Conservation (phyloP, 64 coral and sea anemone species). For the Actinia equina region DNA sequence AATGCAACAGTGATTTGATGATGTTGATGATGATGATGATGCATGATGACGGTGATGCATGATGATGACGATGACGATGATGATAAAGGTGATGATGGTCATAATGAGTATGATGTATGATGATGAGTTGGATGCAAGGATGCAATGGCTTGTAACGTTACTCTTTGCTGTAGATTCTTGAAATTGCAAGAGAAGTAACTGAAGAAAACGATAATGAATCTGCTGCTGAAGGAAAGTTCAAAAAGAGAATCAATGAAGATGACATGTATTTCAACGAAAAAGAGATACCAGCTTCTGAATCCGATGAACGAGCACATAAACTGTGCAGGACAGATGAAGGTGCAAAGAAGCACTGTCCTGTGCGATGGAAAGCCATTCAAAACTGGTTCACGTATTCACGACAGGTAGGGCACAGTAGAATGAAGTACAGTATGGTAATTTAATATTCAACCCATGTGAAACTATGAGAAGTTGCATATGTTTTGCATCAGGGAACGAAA, state of each 20-base stretch:
- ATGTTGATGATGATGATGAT: too few species aligned
- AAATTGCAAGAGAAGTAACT: slow-evolving; percentile 48
- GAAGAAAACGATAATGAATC: slow-evolving; percentile 58
- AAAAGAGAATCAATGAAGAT: slow-evolving; percentile 39
- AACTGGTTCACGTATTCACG: slow-evolving; percentile 68
- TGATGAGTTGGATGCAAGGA: too few species aligned
- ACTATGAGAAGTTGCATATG: not conserved
- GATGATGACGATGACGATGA: too few species aligned
- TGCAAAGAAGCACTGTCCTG: slow-evolving; percentile 72
- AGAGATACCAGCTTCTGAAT: slow-evolving; percentile 71
- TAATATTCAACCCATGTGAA: too few species aligned
- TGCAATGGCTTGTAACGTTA: not conserved
- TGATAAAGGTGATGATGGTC: too few species aligned
- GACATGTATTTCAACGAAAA: slow-evolving; percentile 79
- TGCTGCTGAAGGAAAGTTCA: slow-evolving; percentile 56
- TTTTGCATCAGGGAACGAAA: too few species aligned
- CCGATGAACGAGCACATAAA: slow-evolving; percentile 59
- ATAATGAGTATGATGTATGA: too few species aligned
- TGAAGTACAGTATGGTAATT: too few species aligned
- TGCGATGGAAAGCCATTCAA: slow-evolving; percentile 77
- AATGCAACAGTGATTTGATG: too few species aligned
- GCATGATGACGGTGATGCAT: too few species aligned
- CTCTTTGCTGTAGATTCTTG: slow-evolving; percentile 27
- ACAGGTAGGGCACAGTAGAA: slow-evolving; percentile 10
- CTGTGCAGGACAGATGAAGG: slow-evolving; percentile 64